phyloP scores from a whole-genome alignment of 2,888 invertebrate species.

The Nycteola revayana region DNA sequence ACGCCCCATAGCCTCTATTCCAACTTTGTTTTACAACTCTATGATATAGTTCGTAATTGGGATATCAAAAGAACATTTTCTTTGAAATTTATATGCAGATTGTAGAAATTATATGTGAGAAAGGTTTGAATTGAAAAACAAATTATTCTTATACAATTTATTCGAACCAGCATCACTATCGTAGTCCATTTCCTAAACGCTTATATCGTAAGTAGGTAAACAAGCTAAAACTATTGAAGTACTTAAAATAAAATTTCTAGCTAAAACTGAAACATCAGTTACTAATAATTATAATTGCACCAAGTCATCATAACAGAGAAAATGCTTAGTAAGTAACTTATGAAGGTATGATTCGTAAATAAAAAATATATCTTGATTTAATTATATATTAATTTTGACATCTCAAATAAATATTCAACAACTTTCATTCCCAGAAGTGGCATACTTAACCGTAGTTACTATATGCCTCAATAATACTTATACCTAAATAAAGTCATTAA shows the following conservation, averaged over 20 bases:
- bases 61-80: too few relatives aligned
- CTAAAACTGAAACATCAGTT: conserved; percentile 51
- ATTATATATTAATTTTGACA: conserved; percentile 60
- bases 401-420: conserved; percentile 56
- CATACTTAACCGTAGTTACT: conserved; percentile 21
- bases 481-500: conserved; percentile 51
- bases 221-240: conserved; percentile 44
- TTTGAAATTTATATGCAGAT: too few relatives aligned
- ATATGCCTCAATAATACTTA: conserved; percentile 51
- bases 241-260: conserved; percentile 41
- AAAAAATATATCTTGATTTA: conserved; percentile 48
- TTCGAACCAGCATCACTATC: conserved; percentile 60
- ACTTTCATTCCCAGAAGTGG: conserved; percentile 33
- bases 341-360: conserved; percentile 41
- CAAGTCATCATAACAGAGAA: conserved; percentile 59
- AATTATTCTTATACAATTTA: conserved; percentile 56
- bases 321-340: conserved; percentile 61
- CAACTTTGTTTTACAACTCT: too few relatives aligned
- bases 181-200: conserved; percentile 45
- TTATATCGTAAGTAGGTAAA: conserved; percentile 47
- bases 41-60: too few relatives aligned
- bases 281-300: conserved; percentile 72
- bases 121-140: conserved; percentile 33
- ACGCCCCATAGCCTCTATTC: too few relatives aligned
- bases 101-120: too few relatives aligned